These are phyloP conservation scores for Falcaria lacertinaria DNA, from an alignment of 2,888 invertebrate genomes.

Conservation along the genomic window DNA sequence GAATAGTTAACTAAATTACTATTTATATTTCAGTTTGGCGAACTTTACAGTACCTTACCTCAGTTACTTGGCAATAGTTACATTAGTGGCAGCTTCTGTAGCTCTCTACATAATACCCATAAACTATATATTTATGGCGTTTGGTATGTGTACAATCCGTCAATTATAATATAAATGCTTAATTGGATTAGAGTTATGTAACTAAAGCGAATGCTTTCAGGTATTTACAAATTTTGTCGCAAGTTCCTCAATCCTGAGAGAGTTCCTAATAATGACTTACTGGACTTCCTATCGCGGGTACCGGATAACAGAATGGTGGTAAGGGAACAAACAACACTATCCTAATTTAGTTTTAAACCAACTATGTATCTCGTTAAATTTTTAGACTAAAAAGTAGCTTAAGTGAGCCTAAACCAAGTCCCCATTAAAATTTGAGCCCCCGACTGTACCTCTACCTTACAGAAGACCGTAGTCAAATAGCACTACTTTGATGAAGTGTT, in stretches of 20 bases:
- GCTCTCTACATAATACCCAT: conserved; percentile 59
- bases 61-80: conserved; percentile 57
- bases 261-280: conserved; percentile 65
- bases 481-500: no score
- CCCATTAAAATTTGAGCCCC: no score
- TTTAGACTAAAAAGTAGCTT: no score
- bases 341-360: neutral
- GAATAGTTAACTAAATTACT: neutral
- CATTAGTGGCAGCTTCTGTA: conserved; percentile 39
- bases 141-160: conserved; percentile 46
- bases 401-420: no score
- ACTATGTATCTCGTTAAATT: no score
- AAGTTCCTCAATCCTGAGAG: conserved; percentile 59
- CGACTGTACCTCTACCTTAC: no score
- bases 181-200: neutral
- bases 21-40: conserved; percentile 51
- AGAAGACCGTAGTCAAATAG: no score
- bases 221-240: conserved; percentile 65
- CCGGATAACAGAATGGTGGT: conserved; percentile 67
- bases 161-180: conserved; percentile 2
- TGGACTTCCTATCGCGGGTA: conserved; percentile 67
- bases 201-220: conserved; percentile 34
- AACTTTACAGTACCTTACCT: conserved; percentile 69
- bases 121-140: conserved; percentile 66
- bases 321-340: conserved; percentile 16